Conservation (phyloP, 2,797 vertebrate species). For the Crypturellus tataupa region DNA sequence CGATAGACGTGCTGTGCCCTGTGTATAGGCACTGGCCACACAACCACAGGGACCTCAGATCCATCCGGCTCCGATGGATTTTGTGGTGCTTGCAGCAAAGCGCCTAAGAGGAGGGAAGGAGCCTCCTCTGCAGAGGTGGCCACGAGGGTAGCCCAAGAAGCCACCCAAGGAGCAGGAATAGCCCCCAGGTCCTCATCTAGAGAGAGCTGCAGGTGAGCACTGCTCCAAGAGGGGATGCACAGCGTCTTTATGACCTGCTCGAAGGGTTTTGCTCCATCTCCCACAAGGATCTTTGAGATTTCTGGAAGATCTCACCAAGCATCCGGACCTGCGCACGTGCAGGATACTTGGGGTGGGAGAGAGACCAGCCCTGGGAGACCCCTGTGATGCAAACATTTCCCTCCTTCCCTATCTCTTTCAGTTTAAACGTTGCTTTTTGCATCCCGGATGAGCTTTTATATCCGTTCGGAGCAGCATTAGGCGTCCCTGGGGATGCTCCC, state of each 20-base stretch:
- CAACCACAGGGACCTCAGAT: rapidly evolving
- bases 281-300: not conserved
- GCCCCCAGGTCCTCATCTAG: not conserved
- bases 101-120: not conserved
- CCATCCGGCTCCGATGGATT: rapidly evolving
- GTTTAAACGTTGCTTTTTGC: not conserved
- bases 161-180: not conserved
- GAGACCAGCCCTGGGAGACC: not conserved
- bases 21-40: rapidly evolving
- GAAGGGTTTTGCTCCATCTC: not conserved
- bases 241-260: not conserved
- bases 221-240: not conserved
- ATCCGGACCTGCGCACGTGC: not conserved
- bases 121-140: not conserved
- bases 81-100: not conserved
- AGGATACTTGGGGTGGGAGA: not conserved
- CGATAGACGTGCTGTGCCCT: not conserved
- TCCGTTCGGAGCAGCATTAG: not conserved
- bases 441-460: too few relatives aligned
- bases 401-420: not conserved
- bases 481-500: not conserved
- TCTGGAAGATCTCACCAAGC: not conserved
- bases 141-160: not conserved
- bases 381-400: not conserved
- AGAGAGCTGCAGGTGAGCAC: not conserved